Evolutionary conservation across 1,140 invertebrate genomes (phyloP).

Genomic region (Aphaenogaster floridana): DNA sequence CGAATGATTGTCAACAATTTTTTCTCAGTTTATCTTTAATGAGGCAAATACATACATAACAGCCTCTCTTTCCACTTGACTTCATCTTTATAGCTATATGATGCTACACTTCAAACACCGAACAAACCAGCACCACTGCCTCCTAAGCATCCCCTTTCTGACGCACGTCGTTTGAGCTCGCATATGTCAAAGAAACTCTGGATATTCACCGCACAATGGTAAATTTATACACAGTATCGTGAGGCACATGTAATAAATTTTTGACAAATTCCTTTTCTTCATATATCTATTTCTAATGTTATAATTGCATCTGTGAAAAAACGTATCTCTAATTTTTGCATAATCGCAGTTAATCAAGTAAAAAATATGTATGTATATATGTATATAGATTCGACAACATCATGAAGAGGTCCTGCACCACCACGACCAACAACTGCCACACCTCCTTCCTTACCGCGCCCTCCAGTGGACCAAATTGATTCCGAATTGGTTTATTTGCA

Average conservation of each 20-base stretch:
- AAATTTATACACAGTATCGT: conserved; percentile 44
- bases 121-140: conserved; percentile 88
- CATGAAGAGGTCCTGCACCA: conserved; percentile 86
- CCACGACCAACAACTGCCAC: conserved; percentile 86
- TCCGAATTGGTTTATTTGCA: conserved; percentile 87
- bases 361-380: background rate
- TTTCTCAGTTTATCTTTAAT: background rate
- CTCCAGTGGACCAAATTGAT: conserved; percentile 86
- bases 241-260: background rate
- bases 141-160: conserved; percentile 88
- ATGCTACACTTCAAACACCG: conserved; percentile 85
- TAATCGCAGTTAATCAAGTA: background rate
- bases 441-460: conserved; percentile 87
- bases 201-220: conserved; percentile 88
- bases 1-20: background rate
- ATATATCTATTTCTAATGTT: conserved; percentile 7
- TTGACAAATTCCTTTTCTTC: background rate
- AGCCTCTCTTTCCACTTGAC: background rate
- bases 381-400: conserved; percentile 84
- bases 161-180: conserved; percentile 88
- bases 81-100: conserved; percentile 78
- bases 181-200: conserved; percentile 87
- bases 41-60: background rate
- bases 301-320: background rate
- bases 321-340: background rate